Evolutionary conservation across 2,113 vertebrate species (phyloP), one percentile per base, ranked within the genome.

Genomic region (pig (Sus scrofa)): DNA sequence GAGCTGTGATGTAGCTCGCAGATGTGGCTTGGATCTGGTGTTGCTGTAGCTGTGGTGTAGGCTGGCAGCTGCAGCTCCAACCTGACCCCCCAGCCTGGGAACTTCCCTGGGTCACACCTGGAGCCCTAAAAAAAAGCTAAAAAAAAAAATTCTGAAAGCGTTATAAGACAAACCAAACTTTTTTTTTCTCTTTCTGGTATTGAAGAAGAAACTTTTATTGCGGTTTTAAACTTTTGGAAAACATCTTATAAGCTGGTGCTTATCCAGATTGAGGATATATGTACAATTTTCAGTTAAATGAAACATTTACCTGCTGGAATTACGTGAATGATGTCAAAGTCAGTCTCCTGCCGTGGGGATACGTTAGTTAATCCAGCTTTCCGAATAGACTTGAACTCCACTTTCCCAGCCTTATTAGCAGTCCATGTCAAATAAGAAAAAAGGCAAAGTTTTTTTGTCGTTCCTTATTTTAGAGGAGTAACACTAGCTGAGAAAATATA

Each of bases 201-300:
- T 82, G 32, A 79, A 73, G 77, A 74, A 75, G 54, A 63, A 86
- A 77, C 22, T 91, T 94, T 86, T 67, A 74, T 74, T 81, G 22
- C 16, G 30, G 20, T 30, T 44, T 81, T 63, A 73, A 71, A 50
- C n/a, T 37, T 91, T 95, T 70, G 26, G 34, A 88, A 91, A 93
- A 67, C 3, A 44, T 82, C 19, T 58, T 20, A 50, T 90, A 81
- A 68, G 7, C 27, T 15, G 2, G 7, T 65, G 6, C 54, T 88
- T 6, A 75, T 52, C 34, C 86, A 94, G 27, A 27, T 4, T 74
- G 68, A 95, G n/a, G 34, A 26, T 5, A 67, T 56, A 16, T 89
- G 86, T 26, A 34, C 8, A 56, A 58, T 60, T 54, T 63, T 13
- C 16, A 44, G 22, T 70, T 19, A 50, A 16, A 60, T 26, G 30